Evolutionary conservation across 1,140 invertebrate species (phyloP).

Genomic region (Bombus ignitus): DNA sequence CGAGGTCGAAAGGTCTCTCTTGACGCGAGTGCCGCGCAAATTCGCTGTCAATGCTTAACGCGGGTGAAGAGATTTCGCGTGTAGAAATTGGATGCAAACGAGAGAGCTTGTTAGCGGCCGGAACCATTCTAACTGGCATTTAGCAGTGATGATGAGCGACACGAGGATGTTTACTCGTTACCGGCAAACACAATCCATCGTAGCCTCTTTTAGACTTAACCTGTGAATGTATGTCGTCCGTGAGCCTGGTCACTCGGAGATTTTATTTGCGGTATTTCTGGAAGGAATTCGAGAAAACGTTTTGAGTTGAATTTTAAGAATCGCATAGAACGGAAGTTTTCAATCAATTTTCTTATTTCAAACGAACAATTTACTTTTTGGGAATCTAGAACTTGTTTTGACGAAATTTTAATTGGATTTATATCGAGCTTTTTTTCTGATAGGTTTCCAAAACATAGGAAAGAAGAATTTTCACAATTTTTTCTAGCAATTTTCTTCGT

Average conservation of each 20-base stretch:
- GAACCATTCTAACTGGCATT: conserved; percentile 45
- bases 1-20: not conserved
- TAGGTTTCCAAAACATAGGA: not conserved
- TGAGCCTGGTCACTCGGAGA: not conserved
- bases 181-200: conserved; percentile 72
- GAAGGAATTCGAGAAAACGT: not conserved
- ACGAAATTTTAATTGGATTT: not conserved
- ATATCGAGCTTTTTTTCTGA: not conserved
- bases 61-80: conserved; percentile 49
- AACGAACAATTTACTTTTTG: not conserved
- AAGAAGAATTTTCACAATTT: not conserved
- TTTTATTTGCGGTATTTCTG: not conserved
- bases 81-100: conserved; percentile 71
- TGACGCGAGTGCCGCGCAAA: conserved; percentile 8
- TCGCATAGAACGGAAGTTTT: no score
- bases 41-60: conserved; percentile 44
- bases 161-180: conserved; percentile 70
- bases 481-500: not conserved
- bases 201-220: conserved; percentile 33
- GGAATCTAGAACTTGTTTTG: not conserved
- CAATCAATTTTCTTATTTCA: not conserved
- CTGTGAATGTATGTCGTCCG: not conserved
- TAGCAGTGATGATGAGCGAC: conserved; percentile 14
- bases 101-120: conserved; percentile 67
- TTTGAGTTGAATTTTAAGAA: no score